phyloP scores from a whole-genome alignment of 2,797 vertebrate species.

The Catamblyrhynchus diadema region DNA sequence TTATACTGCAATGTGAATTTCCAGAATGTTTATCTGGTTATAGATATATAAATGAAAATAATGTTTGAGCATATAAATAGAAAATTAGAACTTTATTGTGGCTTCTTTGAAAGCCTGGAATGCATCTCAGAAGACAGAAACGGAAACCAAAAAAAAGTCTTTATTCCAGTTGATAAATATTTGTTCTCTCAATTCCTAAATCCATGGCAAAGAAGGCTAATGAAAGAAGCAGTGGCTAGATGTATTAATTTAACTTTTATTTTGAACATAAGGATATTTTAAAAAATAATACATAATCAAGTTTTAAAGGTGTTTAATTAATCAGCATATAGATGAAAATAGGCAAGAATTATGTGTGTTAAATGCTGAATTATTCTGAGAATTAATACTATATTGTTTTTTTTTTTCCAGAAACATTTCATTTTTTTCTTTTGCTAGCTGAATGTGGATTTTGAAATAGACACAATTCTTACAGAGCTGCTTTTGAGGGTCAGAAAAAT shows the following conservation, averaged over 20 bases:
- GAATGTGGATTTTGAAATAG: conserved; percentile 23
- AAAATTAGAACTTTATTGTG: conserved; percentile 67
- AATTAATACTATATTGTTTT: not conserved
- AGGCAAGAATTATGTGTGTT: not conserved
- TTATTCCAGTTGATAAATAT: conserved; percentile 63
- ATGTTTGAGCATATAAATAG: conserved; percentile 51
- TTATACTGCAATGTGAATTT: conserved; percentile 37
- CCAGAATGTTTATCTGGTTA: conserved; percentile 62
- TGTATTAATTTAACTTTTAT: conserved; percentile 38
- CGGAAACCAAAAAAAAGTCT: conserved; percentile 9
- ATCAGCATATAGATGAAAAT: conserved; percentile 45
- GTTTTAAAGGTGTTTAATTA: conserved; percentile 34
- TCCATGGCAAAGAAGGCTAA: conserved; percentile 25
- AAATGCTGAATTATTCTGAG: conserved; percentile 35
- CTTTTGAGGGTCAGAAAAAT: conserved; percentile 18
- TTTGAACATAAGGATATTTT: conserved; percentile 10
- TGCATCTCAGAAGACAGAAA: conserved; percentile 36
- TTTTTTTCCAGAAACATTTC: not conserved
- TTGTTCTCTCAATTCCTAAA: conserved; percentile 36
- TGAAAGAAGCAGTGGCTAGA: conserved; percentile 31
- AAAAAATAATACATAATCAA: not conserved
- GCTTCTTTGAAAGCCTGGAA: conserved; percentile 66
- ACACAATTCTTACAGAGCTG: conserved; percentile 12
- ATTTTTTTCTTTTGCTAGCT: conserved; percentile 12
- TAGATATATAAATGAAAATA: conserved; percentile 50